A percentile compares a stretch with the other conserved stretches of the same genome.
These are phyloP conservation scores for Antennarius maculatus DNA, from an alignment of 2,797 vertebrate genomes.

Conservation along the genomic window DNA sequence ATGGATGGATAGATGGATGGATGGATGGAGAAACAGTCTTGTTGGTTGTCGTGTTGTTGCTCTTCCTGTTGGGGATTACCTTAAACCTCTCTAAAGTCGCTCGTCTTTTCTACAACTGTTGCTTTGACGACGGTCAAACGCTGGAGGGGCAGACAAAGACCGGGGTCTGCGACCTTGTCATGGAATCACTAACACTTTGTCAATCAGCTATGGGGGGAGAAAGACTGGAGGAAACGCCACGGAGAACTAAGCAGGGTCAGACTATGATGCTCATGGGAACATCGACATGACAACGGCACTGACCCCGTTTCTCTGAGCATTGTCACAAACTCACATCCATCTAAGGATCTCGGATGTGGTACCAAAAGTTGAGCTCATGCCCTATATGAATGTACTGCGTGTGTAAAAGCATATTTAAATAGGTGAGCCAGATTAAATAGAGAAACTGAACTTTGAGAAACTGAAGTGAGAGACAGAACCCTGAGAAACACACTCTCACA, in stretches of 20 bases:
- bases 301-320: constrained; percentile 72
- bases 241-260: constrained; percentile 52
- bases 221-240: constrained; percentile 33
- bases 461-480: constrained; percentile 41
- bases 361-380: background rate
- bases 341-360: constrained; percentile 23
- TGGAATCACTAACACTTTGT: constrained; percentile 75
- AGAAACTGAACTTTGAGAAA: constrained; percentile 48
- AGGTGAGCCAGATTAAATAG: constrained; percentile 54
- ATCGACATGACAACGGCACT: constrained; percentile 69
- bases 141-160: constrained; percentile 72
- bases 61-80: constrained; percentile 6
- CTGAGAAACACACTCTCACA: constrained; percentile 60
- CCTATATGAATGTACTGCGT: constrained; percentile 28
- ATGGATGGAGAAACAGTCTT: background rate
- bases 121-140: constrained; percentile 61
- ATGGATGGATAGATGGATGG: too few relatives aligned
- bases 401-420: constrained; percentile 20
- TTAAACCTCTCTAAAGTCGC: constrained; percentile 24
- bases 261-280: constrained; percentile 62
- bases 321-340: constrained; percentile 52
- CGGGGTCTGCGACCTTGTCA: constrained; percentile 73
- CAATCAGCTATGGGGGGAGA: constrained; percentile 42
- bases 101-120: constrained; percentile 63
- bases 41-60: too few relatives aligned